Base-by-base conservation (phyloP, 2,888 invertebrate species). In the Scaptomyza flava region DNA sequence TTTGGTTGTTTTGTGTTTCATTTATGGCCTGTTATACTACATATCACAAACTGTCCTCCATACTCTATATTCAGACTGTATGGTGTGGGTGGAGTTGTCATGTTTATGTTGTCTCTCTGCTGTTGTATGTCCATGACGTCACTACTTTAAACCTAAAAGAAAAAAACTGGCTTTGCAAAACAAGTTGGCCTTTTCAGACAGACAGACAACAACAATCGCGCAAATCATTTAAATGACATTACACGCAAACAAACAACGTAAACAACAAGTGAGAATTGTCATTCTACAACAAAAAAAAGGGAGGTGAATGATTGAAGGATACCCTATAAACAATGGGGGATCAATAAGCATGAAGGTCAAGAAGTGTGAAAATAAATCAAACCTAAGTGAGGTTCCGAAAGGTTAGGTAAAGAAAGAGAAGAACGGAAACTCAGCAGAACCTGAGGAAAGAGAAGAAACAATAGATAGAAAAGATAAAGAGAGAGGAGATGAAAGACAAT, bases 211-310 rank as follows among this genome's bases (percentile, higher is more conserved):
- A 76, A 72, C 75, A 77, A 79, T 72, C 64, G 60, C 75, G 79
- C 76, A 79, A 76, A 87, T 82, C 84, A 85, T 82, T 87, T 85
- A 85, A 85, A 87, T 84, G 82, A 84, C 85, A 84, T 84, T 87
- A 84, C 87, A 84, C 85, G 85, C 85, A 73, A 80, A 74, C 17
- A 17, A 1, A 17, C 17, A 17, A 17, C 17, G 17, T 17, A 17
- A 17, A 17, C 17, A 17, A 17, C 68, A 74, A 68, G 53, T 61
- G 60, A 52, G 58, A 8, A 63, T 56, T 63, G 43, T 20, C 42
- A 43, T 14, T 6, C 30, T 8, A 42, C 11, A 8, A n/a, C 3
- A 6, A 3, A 2, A 5, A 0, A 8, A 1, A 4, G 1, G 4
- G 0, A 1, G 3, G 3, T 33, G 41, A 12, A 7, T 36, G 57